Percentiles rank a stretch among this genome's conserved stretches.
These are phyloP conservation scores for Neoaliturus tenellus DNA, from an alignment of 2,888 invertebrate species.

Conservation along the genomic window DNA sequence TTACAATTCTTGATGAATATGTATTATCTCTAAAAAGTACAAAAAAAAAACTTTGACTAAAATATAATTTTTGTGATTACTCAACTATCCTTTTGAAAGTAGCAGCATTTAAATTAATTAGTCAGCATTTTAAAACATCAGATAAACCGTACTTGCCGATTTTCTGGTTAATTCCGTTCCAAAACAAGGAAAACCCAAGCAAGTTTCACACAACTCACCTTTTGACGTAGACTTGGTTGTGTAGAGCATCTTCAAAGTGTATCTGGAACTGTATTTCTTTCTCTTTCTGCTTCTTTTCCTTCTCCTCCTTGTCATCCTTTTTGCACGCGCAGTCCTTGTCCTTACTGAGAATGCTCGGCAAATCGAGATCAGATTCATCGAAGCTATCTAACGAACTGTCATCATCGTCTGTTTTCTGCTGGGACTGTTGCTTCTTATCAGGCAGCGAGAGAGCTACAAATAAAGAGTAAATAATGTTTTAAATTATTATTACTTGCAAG, in stretches of 20 bases:
- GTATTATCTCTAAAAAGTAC: no score
- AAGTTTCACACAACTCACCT: slow-evolving; percentile 66
- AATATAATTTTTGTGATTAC: no score
- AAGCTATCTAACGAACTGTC: neutral
- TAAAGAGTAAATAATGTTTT: no score
- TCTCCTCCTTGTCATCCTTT: slow-evolving; percentile 66
- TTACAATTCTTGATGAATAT: no score
- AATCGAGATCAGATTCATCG: slow-evolving; percentile 58
- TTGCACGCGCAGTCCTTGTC: slow-evolving; percentile 70
- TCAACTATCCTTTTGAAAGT: no score
- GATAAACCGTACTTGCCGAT: no score
- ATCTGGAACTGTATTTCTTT: slow-evolving; percentile 79
- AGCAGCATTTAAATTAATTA: no score
- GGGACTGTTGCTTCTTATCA: neutral
- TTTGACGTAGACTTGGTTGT: slow-evolving; percentile 83
- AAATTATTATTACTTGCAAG: no score
- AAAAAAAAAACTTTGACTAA: no score
- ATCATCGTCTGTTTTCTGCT: neutral
- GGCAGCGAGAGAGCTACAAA: slow-evolving; percentile 4
- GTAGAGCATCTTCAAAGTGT: slow-evolving; percentile 87
- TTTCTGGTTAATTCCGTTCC: neutral
- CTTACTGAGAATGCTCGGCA: neutral
- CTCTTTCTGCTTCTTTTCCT: slow-evolving; percentile 72
- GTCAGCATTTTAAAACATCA: neutral
- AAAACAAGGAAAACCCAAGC: neutral